phyloP scores from a whole-genome alignment of 2,797 vertebrate species.

The Myoxocephalus aenaeus region DNA sequence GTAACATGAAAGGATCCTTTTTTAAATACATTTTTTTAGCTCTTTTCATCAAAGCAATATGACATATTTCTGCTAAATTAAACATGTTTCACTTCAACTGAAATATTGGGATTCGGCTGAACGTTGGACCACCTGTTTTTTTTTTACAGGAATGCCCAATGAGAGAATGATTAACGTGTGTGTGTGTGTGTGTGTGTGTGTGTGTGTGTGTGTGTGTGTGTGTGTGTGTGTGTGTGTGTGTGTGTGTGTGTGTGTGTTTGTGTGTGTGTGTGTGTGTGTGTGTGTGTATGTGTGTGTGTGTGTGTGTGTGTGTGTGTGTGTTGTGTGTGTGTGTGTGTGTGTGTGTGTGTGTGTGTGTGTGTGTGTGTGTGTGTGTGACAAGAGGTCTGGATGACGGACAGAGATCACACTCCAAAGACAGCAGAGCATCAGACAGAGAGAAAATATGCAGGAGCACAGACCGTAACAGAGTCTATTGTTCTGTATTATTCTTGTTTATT shows the following conservation, averaged over 20 bases:
- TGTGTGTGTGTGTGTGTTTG: slow-evolving; percentile 33
- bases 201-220: slow-evolving; percentile 34
- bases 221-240: slow-evolving; percentile 22
- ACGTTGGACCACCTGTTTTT: slow-evolving; percentile 51
- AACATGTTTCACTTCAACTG: slow-evolving; percentile 17
- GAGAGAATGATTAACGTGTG: slow-evolving; percentile 82
- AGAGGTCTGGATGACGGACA: slow-evolving; percentile 65
- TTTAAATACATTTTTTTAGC: neutral
- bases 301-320: slow-evolving; percentile 20
- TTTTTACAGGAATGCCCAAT: slow-evolving; percentile 50
- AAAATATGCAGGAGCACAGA: neutral
- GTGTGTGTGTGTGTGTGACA: slow-evolving; percentile 39
- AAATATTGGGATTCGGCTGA: slow-evolving; percentile 31
- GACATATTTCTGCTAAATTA: slow-evolving; percentile 4
- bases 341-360: slow-evolving; percentile 16
- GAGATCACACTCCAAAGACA: slow-evolving; percentile 20
- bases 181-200: slow-evolving; percentile 29
- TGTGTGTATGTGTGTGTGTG: slow-evolving; percentile 21
- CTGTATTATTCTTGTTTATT: neutral
- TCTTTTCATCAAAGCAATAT: slow-evolving; percentile 3
- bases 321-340: slow-evolving; percentile 42
- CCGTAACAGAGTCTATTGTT: neutral
- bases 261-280: slow-evolving; percentile 26
- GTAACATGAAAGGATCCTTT: slow-evolving; percentile 29
- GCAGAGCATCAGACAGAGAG: slow-evolving; percentile 32